Evolutionary conservation across 2,888 invertebrate species (phyloP).

Genomic region (Trachelus troglodyta): DNA sequence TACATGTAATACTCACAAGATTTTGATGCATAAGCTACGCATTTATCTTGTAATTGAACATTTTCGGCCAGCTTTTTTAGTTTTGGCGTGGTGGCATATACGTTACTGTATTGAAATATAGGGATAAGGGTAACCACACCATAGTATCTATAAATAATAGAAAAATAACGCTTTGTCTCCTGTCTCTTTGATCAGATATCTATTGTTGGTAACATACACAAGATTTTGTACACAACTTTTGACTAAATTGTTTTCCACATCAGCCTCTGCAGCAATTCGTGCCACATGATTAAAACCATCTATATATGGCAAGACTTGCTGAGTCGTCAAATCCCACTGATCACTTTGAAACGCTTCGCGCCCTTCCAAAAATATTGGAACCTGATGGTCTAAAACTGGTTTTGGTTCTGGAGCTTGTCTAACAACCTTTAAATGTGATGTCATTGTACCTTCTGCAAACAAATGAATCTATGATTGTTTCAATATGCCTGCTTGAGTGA

Average conservation of each 20-base stretch:
- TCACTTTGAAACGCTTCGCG: conserved; percentile 75
- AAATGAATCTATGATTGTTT: conserved; percentile 31
- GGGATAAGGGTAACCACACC: conserved; percentile 82
- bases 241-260: conserved; percentile 93
- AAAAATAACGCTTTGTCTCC: not conserved
- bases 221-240: conserved; percentile 95
- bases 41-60: conserved; percentile 76
- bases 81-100: conserved; percentile 83
- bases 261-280: conserved; percentile 88
- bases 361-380: conserved; percentile 84
- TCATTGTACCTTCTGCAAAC: conserved; percentile 82
- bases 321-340: conserved; percentile 94
- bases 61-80: conserved; percentile 78
- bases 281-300: conserved; percentile 94
- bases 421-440: conserved; percentile 90
- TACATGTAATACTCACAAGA: conserved; percentile 68
- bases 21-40: conserved; percentile 78
- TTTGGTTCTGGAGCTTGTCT: conserved; percentile 84
- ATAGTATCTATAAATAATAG: conserved; percentile 69
- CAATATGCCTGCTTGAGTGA: not conserved
- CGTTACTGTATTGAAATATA: conserved; percentile 87
- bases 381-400: conserved; percentile 87
- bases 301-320: conserved; percentile 89
- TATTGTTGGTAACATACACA: conserved; percentile 69
- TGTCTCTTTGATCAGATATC: not conserved